Evolutionary conservation across 2,113 vertebrate species (phyloP).

Genomic region (Centropristis striata): DNA sequence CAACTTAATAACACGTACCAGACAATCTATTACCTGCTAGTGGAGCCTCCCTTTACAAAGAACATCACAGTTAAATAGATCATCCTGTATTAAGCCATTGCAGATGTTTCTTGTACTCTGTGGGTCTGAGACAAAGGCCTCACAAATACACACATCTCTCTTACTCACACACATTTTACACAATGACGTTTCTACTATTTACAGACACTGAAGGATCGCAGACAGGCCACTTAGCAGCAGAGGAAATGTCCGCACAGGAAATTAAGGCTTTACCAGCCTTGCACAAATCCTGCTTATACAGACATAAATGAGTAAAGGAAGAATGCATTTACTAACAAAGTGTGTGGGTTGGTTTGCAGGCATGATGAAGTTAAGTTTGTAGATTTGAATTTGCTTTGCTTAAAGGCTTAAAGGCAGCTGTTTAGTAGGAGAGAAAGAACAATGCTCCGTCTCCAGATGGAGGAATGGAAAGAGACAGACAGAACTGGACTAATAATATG

Average conservation of each 20-base stretch:
- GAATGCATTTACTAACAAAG: neutral
- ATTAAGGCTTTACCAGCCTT: conserved; percentile 38
- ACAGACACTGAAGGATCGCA: conserved; percentile 31
- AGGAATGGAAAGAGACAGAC: conserved; percentile 25
- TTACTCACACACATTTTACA: neutral
- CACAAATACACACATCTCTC: neutral
- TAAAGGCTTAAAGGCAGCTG: neutral
- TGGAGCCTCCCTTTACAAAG: neutral
- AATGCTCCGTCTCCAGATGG: conserved; percentile 21
- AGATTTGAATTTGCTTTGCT: conserved; percentile 6
- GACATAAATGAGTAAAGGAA: neutral
- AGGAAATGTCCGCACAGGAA: conserved; percentile 62
- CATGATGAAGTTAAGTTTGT: neutral
- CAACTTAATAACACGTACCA: neutral
- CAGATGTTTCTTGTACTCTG: conserved; percentile 15
- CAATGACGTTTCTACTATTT: conserved; percentile 10
- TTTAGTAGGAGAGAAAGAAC: conserved; percentile 18
- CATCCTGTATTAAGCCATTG: neutral
- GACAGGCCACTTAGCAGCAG: conserved; percentile 26
- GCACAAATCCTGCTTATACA: conserved; percentile 56
- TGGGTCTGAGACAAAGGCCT: neutral
- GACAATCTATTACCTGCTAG: neutral
- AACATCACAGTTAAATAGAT: neutral
- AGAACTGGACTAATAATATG: conserved; percentile 55
- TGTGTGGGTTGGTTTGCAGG: neutral